These are phyloP conservation scores for Drosophila kanekoi DNA, from an alignment of 2,888 invertebrate genomes.

Conservation along the genomic window DNA sequence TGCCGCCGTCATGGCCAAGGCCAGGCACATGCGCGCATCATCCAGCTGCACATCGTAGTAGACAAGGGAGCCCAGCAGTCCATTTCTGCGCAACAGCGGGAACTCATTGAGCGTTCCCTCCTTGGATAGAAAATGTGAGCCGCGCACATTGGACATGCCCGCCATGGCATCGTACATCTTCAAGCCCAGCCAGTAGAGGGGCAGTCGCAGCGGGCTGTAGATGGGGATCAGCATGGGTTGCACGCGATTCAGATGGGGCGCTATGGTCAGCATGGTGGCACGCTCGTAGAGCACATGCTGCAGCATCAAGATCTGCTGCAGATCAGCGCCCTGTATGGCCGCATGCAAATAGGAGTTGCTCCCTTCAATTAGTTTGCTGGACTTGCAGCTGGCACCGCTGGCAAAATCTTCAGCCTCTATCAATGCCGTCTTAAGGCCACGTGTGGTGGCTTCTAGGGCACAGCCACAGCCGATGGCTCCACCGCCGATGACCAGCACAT, in stretches of 20 bases:
- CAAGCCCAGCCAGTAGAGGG: conserved; percentile 99
- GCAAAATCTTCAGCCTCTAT: conserved; percentile 98
- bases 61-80: conserved; percentile 97
- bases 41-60: conserved; percentile 99
- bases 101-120: conserved; percentile 96
- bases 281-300: conserved; percentile 98
- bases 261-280: conserved; percentile 96
- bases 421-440: conserved; percentile 97
- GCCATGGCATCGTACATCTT: conserved; percentile 99
- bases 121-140: conserved; percentile 97
- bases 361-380: conserved; percentile 99
- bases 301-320: conserved; percentile 99
- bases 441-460: conserved; percentile 95
- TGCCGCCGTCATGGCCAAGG: conserved; percentile 97
- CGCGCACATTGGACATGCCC: conserved; percentile 96
- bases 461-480: conserved; percentile 99
- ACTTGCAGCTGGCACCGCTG: conserved; percentile 96
- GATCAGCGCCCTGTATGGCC: conserved; percentile 93
- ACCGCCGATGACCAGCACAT: conserved; percentile 97
- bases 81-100: conserved; percentile 98
- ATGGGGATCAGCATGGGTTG: conserved; percentile 99
- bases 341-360: conserved; percentile 98
- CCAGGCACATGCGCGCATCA: conserved; percentile 99
- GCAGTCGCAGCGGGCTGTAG: conserved; percentile 99
- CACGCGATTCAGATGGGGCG: conserved; percentile 98